Evolutionary conservation across 2,113 vertebrate species (phyloP).

Genomic region (Martes martes): DNA sequence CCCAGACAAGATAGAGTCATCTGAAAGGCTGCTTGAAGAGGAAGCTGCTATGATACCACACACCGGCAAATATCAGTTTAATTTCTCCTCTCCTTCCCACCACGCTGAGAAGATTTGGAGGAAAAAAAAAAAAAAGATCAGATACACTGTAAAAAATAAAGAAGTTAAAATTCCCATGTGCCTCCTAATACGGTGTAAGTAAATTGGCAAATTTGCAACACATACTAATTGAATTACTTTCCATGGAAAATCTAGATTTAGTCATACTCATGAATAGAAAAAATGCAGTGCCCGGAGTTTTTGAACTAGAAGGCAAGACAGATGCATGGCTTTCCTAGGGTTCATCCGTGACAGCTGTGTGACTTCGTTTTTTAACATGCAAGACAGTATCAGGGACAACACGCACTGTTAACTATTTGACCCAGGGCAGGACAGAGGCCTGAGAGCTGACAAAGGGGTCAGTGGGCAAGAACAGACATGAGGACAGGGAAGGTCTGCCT

Average conservation of each 20-base stretch:
- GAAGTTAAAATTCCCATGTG: background rate
- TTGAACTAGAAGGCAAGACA: background rate
- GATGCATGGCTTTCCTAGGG: background rate
- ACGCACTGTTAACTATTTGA: background rate
- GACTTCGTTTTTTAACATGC: background rate
- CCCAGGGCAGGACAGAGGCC: background rate
- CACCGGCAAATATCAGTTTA: background rate
- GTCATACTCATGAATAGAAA: background rate
- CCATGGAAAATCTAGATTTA: background rate
- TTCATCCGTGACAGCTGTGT: background rate
- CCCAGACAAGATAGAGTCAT: background rate
- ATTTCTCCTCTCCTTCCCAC: background rate
- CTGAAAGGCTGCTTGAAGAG: background rate
- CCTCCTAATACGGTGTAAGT: background rate
- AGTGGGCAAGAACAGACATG: background rate
- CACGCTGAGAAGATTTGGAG: background rate
- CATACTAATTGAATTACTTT: constrained; percentile 25
- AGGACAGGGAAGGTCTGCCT: background rate
- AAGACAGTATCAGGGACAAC: background rate
- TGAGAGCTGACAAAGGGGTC: background rate
- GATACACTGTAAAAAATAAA: background rate
- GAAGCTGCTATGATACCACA: background rate
- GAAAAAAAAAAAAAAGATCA: constrained; percentile 30
- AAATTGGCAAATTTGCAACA: background rate
- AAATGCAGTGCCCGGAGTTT: background rate